Conservation (phyloP, 2,888 invertebrate genomes). For the Acanthosepion lycidas region DNA sequence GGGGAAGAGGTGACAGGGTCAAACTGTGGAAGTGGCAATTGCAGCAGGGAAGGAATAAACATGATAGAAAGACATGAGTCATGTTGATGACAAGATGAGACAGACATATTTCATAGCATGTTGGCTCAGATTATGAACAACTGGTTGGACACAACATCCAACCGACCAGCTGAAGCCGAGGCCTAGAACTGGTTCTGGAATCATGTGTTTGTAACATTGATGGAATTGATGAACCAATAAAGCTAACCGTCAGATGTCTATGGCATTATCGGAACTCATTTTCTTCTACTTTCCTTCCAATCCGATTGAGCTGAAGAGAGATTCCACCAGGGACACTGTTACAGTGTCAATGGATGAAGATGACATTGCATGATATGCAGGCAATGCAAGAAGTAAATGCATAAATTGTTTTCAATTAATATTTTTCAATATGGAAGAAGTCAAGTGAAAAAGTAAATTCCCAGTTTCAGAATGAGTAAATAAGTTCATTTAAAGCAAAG, state of each 20-base stretch:
- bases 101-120: constrained; percentile 46
- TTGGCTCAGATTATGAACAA: constrained; percentile 37
- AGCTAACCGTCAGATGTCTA: background rate
- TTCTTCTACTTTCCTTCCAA: background rate
- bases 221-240: background rate
- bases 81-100: background rate
- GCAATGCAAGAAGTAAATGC: background rate
- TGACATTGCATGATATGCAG: background rate
- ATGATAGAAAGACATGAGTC: constrained; percentile 10
- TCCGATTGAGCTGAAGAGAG: background rate
- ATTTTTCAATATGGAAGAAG: constrained; percentile 33
- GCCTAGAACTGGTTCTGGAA: background rate
- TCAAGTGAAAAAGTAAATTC: background rate
- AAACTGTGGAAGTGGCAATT: background rate
- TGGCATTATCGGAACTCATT: background rate
- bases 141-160: constrained; percentile 4
- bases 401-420: constrained; percentile 33
- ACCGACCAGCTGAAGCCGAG: background rate
- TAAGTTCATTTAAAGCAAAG: background rate
- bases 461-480: background rate
- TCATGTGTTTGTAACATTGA: background rate
- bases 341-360: constrained; percentile 6
- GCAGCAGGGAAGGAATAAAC: background rate
- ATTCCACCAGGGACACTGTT: constrained; percentile 4
- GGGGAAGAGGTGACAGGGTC: background rate